Evolutionary conservation across 2,113 vertebrate genomes (phyloP), one percentile per base, ranked within the genome.

Genomic region (Oreochromis spilurus): DNA sequence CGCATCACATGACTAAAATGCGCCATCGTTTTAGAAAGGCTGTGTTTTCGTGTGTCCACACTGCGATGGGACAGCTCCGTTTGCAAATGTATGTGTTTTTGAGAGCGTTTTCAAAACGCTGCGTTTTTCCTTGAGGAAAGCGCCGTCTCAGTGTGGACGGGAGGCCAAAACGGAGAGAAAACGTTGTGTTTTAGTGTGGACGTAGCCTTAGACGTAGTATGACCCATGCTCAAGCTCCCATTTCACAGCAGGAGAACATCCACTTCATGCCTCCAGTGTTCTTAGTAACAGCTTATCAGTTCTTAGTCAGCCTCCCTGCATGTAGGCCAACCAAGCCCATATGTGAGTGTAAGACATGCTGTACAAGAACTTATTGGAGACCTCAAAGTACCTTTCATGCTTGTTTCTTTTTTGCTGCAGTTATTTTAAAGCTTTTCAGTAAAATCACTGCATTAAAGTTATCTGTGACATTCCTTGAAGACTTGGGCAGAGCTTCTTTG

Each of bases 251-350:
- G 86, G 60, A 55, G 43, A 13, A 38, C 75, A 21, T 77, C 58
- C 60, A 26, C 38, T 4, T 54, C 77, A 21, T 11, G 19, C 82
- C 83, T 67, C 26, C 45, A 34, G 77, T 45, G 45, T 11, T 85
- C 87, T 60, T 2, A 81, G 82, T 75, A 60, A 77, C 81, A 65
- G 34, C 87, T 45, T 50, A 81, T 92, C 50, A 90, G 84, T 92
- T 87, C 85, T 92, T 91, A 57, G 83, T 89, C 80, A 38, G 57
- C 83, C 31, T 70, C 50, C 60, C 52, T 75, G 85, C 83, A 87
- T 89, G 87, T 87, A 89, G 89, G 84, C 72, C 89, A 87, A 5
- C 36, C 21, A 13, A 5, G 7, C 26, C 60, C 86, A 72, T 80
- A 84, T 81, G 85, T 48, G 31, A 48, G 29, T 21, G 40, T 55